Conservation (phyloP, 2,113 vertebrate genomes). For the Galbula dea region DNA sequence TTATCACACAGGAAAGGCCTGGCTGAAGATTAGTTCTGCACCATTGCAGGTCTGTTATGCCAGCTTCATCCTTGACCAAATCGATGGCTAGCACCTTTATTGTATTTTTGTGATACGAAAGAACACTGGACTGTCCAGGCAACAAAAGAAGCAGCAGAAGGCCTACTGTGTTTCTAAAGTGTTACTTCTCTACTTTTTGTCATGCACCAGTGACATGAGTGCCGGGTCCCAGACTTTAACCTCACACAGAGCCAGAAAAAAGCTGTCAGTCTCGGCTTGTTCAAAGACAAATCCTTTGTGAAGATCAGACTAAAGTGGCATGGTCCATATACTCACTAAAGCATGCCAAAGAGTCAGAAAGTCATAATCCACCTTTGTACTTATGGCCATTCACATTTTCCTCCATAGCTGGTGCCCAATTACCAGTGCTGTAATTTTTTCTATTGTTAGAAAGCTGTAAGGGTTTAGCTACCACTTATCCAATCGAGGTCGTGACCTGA, state of each 20-base stretch:
- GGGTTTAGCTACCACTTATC: conserved; percentile 78
- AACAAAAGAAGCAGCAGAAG: conserved; percentile 58
- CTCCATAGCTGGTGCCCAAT: conserved; percentile 56
- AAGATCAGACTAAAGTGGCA: conserved; percentile 73
- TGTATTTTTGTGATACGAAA: conserved; percentile 73
- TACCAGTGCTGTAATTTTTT: conserved; percentile 62
- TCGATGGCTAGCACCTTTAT: conserved; percentile 75
- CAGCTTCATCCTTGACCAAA: conserved; percentile 78
- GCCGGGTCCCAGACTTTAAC: conserved; percentile 62
- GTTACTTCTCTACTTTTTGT: conserved; percentile 70
- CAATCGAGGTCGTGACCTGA: conserved; percentile 78
- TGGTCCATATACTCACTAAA: conserved; percentile 74
- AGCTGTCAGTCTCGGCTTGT: conserved; percentile 80
- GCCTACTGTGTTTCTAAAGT: conserved; percentile 71
- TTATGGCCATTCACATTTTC: conserved; percentile 67
- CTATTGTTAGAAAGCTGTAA: conserved; percentile 72
- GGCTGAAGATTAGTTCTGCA: conserved; percentile 86
- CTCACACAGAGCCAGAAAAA: conserved; percentile 72
- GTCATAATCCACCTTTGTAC: conserved; percentile 71
- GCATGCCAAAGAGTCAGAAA: conserved; percentile 72
- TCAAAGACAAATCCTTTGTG: conserved; percentile 78
- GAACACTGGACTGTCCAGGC: conserved; percentile 69
- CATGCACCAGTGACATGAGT: conserved; percentile 80
- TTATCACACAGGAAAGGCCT: conserved; percentile 78
- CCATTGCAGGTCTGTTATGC: conserved; percentile 78